These are phyloP conservation scores for Trichacis sp. DNA, from an alignment of 2,888 invertebrate genomes.

Conservation along the genomic window DNA sequence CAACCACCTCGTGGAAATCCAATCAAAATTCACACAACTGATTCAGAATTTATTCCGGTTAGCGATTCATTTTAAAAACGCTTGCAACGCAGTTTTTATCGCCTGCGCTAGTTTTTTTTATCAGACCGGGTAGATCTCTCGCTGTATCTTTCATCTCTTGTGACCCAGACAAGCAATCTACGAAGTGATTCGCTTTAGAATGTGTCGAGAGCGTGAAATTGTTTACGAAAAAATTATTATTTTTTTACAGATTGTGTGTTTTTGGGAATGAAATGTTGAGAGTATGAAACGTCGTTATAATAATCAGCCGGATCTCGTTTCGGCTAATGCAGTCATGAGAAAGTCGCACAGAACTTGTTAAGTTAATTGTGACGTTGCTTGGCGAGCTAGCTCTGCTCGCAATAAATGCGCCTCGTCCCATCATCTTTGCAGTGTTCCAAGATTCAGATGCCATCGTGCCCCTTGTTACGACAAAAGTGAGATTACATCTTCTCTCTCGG, in stretches of 20 bases:
- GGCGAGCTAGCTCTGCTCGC: slow-evolving; percentile 6
- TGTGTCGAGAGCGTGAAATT: too few relatives aligned
- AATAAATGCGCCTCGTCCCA: slow-evolving; percentile 10
- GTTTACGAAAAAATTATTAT: too few relatives aligned
- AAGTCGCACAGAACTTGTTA: slow-evolving; percentile 26
- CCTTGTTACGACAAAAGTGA: slow-evolving; percentile 49
- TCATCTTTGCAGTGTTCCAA: slow-evolving; percentile 17
- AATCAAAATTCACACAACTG: too few relatives aligned
- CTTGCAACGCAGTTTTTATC: background rate
- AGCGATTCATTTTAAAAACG: too few relatives aligned
- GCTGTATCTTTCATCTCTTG: slow-evolving; percentile 6
- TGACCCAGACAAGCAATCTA: slow-evolving; percentile 1
- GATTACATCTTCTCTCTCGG: slow-evolving; percentile 42
- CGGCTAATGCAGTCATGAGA: slow-evolving; percentile 22
- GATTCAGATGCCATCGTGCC: slow-evolving; percentile 46
- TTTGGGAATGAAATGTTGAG: background rate
- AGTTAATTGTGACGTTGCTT: slow-evolving; percentile 22
- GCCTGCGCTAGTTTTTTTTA: background rate
- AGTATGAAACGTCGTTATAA: background rate
- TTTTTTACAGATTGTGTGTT: too few relatives aligned
- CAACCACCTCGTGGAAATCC: too few relatives aligned
- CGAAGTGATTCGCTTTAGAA: slow-evolving; percentile 2
- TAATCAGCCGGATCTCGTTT: slow-evolving; percentile 10
- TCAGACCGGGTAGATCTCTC: slow-evolving; percentile 3
- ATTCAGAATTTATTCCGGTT: too few relatives aligned